These are phyloP conservation scores for Drosophila borborema DNA, from an alignment of 2,888 invertebrate genomes.

Conservation along the genomic window DNA sequence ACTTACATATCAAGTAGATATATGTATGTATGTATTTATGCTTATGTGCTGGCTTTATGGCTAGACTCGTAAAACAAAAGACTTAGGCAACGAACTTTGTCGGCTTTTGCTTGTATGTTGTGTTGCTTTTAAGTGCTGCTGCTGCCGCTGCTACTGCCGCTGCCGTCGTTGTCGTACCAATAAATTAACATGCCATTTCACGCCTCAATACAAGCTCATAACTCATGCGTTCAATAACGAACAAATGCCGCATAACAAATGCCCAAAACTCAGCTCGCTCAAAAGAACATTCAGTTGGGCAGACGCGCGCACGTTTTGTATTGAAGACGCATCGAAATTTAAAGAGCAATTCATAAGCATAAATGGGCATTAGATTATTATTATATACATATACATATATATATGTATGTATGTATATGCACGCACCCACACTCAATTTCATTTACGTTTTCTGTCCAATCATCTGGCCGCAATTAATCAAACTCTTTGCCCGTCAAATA, in stretches of 20 bases:
- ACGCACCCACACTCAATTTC: conserved; percentile 15
- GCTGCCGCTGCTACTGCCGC: neutral
- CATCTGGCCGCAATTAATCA: conserved; percentile 73
- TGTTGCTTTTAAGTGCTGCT: conserved; percentile 14
- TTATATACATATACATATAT: conserved; percentile 8
- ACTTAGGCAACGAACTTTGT: conserved; percentile 70
- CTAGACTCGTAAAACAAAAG: conserved; percentile 66
- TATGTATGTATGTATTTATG: neutral
- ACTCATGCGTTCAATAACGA: conserved; percentile 67
- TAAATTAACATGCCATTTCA: conserved; percentile 79
- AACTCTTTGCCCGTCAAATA: conserved; percentile 60
- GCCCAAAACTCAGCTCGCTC: conserved; percentile 32
- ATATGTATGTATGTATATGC: neutral
- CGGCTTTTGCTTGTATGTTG: conserved; percentile 10
- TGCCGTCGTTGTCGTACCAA: conserved; percentile 41
- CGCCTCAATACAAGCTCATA: conserved; percentile 79
- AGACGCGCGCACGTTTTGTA: conserved; percentile 61
- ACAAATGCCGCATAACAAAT: conserved; percentile 77
- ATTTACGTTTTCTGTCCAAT: conserved; percentile 65
- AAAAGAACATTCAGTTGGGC: conserved; percentile 6
- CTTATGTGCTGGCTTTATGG: conserved; percentile 28
- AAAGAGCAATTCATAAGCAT: conserved; percentile 80
- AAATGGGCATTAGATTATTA: conserved; percentile 76
- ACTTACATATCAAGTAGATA: conserved; percentile 13
- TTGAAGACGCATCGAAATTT: conserved; percentile 80